These are phyloP conservation scores for Goniozus legneri DNA, from an alignment of 1,140 invertebrate genomes.

Conservation along the genomic window DNA sequence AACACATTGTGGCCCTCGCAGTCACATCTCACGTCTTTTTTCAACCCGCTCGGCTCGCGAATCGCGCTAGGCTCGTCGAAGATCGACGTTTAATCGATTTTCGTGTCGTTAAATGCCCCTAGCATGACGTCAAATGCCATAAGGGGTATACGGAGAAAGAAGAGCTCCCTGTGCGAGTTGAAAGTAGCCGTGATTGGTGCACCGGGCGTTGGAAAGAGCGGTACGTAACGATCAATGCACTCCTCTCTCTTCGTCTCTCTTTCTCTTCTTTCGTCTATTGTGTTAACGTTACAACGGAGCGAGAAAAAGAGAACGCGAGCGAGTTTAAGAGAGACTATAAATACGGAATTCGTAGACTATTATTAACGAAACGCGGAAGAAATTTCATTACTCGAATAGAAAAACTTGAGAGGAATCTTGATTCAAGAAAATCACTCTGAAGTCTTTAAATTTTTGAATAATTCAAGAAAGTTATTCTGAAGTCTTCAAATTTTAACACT, in stretches of 20 bases:
- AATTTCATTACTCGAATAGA: too few species aligned
- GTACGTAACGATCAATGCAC: too few species aligned
- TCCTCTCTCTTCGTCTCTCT: too few species aligned
- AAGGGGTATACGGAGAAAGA: slow-evolving; percentile 78
- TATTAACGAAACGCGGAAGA: too few species aligned
- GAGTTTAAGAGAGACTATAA: neutral
- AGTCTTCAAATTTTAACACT: too few species aligned
- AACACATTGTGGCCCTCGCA: too few species aligned
- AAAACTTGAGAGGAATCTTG: too few species aligned
- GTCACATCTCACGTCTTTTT: too few species aligned
- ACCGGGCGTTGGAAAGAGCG: slow-evolving; percentile 83
- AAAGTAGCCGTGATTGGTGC: slow-evolving; percentile 84
- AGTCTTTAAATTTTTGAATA: too few species aligned
- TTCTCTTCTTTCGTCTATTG: neutral
- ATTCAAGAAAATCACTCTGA: too few species aligned
- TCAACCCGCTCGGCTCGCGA: slow-evolving; percentile 5
- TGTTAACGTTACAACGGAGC: neutral
- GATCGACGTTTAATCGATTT: neutral
- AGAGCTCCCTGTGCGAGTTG: slow-evolving; percentile 82
- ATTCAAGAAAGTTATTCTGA: too few species aligned
- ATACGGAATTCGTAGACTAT: too few species aligned
- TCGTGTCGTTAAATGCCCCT: slow-evolving; percentile 29
- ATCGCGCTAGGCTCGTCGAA: neutral
- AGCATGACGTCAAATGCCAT: slow-evolving; percentile 60
- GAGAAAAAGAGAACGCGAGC: neutral